phyloP scores from a whole-genome alignment of 2,888 invertebrate species.

The Lasioglossum figueresi region DNA sequence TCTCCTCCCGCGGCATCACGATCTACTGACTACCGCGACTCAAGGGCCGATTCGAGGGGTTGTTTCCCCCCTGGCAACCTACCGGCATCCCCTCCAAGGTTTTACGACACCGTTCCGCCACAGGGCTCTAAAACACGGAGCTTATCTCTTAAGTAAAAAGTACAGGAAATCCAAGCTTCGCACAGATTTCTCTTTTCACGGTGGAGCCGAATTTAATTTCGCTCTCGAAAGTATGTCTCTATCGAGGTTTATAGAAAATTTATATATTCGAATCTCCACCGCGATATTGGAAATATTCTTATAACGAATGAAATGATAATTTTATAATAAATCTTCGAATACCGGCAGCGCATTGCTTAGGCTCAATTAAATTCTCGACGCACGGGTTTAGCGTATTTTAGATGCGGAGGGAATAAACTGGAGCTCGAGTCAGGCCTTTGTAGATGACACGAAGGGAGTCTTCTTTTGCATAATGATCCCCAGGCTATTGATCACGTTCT shows the following conservation, averaged over 20 bases:
- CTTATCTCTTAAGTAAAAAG: constrained; percentile 75
- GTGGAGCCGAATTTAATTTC: constrained; percentile 64
- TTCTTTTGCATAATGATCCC: constrained; percentile 2
- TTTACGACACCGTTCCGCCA: constrained; percentile 71
- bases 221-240: constrained; percentile 1
- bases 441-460: not conserved
- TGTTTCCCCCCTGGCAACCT: constrained; percentile 59
- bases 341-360: no score
- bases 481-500: not conserved
- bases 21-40: constrained; percentile 57
- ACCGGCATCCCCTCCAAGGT: constrained; percentile 53
- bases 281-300: no score
- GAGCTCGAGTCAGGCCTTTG: not conserved
- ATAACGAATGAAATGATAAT: no score
- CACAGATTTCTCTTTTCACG: constrained; percentile 66
- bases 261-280: not conserved
- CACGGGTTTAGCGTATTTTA: not conserved
- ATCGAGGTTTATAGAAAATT: constrained; percentile 8
- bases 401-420: not conserved
- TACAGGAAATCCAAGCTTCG: constrained; percentile 51
- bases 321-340: no score
- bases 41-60: constrained; percentile 65
- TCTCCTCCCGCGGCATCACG: constrained; percentile 57
- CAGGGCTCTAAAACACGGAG: constrained; percentile 73
- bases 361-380: no score